Percentiles rank a stretch among this genome's conserved stretches.
phyloP scores from a whole-genome alignment of 2,797 vertebrate genomes.

The Pantherophis vulpinus region DNA sequence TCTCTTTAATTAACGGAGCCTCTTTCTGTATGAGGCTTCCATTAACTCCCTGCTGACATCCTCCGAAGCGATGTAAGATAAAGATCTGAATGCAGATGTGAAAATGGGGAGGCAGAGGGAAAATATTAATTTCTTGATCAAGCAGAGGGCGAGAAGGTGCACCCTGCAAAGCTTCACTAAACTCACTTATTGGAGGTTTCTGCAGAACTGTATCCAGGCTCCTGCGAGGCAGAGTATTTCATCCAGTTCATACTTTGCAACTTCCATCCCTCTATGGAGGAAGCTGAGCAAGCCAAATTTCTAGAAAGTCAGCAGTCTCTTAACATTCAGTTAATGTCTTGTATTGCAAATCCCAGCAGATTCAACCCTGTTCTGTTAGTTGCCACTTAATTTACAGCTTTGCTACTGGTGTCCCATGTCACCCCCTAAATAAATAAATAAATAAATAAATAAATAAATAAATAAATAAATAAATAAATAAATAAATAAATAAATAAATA shows the following conservation, averaged over 20 bases:
- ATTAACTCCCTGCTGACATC: slow-evolving; percentile 52
- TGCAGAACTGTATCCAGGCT: not conserved
- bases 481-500: not conserved
- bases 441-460: too few species aligned
- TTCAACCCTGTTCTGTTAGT: not conserved
- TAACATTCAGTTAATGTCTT: slow-evolving; percentile 15
- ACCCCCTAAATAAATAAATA: not conserved
- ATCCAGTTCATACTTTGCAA: not conserved
- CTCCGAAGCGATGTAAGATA: slow-evolving; percentile 11
- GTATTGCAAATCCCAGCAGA: not conserved
- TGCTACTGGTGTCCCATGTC: not conserved
- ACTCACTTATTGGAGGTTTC: not conserved
- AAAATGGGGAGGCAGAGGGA: slow-evolving; percentile 8
- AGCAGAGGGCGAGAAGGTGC: not conserved
- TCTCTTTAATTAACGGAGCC: slow-evolving; percentile 12
- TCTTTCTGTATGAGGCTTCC: slow-evolving; percentile 19
- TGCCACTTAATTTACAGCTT: not conserved
- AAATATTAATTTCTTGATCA: not conserved
- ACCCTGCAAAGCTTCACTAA: not conserved
- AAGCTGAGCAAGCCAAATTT: slow-evolving; percentile 18
- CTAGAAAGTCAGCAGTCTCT: slow-evolving; percentile 3
- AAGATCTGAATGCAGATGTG: slow-evolving; percentile 35
- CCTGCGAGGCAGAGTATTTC: not conserved
- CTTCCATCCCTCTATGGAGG: not conserved
- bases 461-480: not conserved